Evolutionary conservation across 2,888 invertebrate genomes (phyloP).

Genomic region (Drosophila quinaria): DNA sequence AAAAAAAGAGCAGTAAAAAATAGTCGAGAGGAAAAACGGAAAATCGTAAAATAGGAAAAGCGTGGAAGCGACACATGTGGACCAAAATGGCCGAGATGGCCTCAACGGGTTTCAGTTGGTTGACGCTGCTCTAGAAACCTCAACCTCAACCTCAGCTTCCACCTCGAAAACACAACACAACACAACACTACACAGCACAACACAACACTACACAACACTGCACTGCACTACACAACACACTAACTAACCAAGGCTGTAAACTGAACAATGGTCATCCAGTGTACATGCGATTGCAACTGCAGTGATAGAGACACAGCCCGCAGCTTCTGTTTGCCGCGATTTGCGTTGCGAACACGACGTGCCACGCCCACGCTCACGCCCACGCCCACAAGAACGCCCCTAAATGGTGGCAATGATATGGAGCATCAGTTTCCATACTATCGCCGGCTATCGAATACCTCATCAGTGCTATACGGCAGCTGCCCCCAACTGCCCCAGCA

Average conservation of each 20-base stretch:
- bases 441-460: slow-evolving; percentile 82
- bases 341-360: slow-evolving; percentile 24
- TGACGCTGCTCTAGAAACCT: slow-evolving; percentile 62
- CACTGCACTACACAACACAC: slow-evolving; percentile 1
- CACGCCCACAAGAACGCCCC: slow-evolving; percentile 39
- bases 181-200: slow-evolving; percentile 5
- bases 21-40: background rate
- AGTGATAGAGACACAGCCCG: slow-evolving; percentile 78
- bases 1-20: slow-evolving; percentile 1
- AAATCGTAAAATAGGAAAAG: slow-evolving; percentile 4
- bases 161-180: slow-evolving; percentile 36
- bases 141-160: slow-evolving; percentile 27
- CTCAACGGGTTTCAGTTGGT: slow-evolving; percentile 61
- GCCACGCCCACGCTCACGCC: slow-evolving; percentile 37
- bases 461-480: slow-evolving; percentile 83
- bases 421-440: slow-evolving; percentile 76
- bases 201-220: slow-evolving; percentile 2
- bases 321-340: slow-evolving; percentile 65
- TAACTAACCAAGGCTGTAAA: slow-evolving; percentile 14
- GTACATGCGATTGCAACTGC: slow-evolving; percentile 84
- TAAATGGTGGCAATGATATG: slow-evolving; percentile 77
- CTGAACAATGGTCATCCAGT: slow-evolving; percentile 83
- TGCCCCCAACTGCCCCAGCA: slow-evolving; percentile 79
- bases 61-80: slow-evolving; percentile 31
- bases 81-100: slow-evolving; percentile 55